phyloP scores from a whole-genome alignment of 2,888 invertebrate species.

The Drosophila maculinotata region DNA sequence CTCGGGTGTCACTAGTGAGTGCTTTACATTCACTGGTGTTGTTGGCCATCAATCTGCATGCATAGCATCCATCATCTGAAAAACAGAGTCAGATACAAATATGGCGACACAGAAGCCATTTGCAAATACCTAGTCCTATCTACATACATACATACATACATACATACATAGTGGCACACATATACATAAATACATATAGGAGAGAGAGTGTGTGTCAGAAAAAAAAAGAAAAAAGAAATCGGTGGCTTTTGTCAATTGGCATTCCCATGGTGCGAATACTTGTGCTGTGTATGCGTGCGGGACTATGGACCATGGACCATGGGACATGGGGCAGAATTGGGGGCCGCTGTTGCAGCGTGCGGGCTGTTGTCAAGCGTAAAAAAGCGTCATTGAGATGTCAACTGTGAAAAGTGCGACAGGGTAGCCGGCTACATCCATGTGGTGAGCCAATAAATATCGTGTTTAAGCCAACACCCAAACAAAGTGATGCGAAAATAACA shows the following conservation, averaged over 20 bases:
- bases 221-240: conserved; percentile 39
- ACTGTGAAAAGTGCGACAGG: conserved; percentile 74
- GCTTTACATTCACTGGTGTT: conserved; percentile 18
- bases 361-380: conserved; percentile 52
- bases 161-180: background rate
- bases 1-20: too few relatives aligned
- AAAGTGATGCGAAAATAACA: conserved; percentile 67
- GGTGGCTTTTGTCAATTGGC: conserved; percentile 67
- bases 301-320: background rate
- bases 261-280: conserved; percentile 52
- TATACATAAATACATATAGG: too few relatives aligned
- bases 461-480: conserved; percentile 79
- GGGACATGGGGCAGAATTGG: background rate
- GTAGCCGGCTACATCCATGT: conserved; percentile 48
- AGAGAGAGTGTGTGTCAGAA: background rate
- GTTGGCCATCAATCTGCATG: conserved; percentile 64
- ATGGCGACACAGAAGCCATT: conserved; percentile 69
- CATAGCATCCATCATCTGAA: conserved; percentile 65
- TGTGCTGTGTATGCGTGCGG: too few relatives aligned
- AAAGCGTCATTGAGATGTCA: conserved; percentile 74
- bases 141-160: conserved; percentile 9
- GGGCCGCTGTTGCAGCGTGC: background rate
- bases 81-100: conserved; percentile 72
- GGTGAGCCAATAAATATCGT: conserved; percentile 78
- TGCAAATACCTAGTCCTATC: conserved; percentile 59